A percentile compares a stretch with the other conserved stretches of the same genome.
Conservation (phyloP, 2,888 invertebrate species). For the Dryomyza anilis region DNA sequence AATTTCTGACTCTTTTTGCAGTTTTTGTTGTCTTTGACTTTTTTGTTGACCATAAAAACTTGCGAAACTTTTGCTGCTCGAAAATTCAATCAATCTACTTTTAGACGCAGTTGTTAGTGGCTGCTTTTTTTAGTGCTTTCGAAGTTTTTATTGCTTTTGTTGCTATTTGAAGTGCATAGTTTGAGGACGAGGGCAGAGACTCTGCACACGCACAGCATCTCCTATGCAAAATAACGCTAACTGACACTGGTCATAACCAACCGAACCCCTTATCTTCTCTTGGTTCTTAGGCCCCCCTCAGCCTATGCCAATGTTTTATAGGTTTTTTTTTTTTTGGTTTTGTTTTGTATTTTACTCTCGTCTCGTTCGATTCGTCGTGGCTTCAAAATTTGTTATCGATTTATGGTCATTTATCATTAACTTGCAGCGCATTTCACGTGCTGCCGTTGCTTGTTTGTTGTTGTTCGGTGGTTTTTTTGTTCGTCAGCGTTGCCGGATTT, state of each 20-base stretch:
- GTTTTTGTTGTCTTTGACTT: too few species aligned
- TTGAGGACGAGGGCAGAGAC: too few species aligned
- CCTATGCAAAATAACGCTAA: too few species aligned
- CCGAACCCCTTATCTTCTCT: too few species aligned
- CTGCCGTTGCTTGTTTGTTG: too few species aligned
- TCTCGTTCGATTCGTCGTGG: background rate
- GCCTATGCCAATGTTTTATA: background rate
- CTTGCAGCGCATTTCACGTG: conserved; percentile 5
- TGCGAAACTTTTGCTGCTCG: background rate
- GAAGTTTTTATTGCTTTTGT: background rate
- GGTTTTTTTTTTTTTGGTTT: conserved; percentile 1
- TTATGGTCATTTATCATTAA: conserved; percentile 19
- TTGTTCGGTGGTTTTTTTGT: too few species aligned
- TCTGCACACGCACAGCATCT: too few species aligned
- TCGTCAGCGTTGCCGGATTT: background rate
- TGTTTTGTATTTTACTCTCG: background rate
- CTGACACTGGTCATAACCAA: too few species aligned
- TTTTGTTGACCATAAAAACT: conserved; percentile 6
- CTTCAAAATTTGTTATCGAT: conserved; percentile 20
- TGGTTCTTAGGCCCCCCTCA: too few species aligned
- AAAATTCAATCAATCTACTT: conserved; percentile 20
- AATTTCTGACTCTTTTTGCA: conserved; percentile 3
- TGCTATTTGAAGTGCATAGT: too few species aligned
- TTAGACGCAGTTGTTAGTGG: background rate
- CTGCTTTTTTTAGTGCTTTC: background rate